phyloP scores from a whole-genome alignment of 2,888 invertebrate genomes.

The Noctua janthina region DNA sequence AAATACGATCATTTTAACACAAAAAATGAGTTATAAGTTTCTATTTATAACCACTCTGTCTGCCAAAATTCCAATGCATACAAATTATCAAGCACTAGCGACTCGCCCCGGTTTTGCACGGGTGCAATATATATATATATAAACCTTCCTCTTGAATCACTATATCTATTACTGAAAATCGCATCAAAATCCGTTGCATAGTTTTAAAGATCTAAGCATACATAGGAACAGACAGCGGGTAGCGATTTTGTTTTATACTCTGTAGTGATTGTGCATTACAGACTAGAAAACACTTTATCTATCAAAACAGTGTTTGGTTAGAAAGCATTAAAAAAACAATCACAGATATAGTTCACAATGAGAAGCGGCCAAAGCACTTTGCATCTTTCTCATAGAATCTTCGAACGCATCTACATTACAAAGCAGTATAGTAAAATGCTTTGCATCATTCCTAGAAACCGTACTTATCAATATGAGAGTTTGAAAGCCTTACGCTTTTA shows the following conservation, averaged over 20 bases:
- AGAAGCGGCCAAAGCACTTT: constrained; percentile 24
- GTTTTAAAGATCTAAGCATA: too few relatives aligned
- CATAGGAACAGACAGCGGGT: too few relatives aligned
- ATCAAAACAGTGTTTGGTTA: background rate
- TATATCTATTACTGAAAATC: too few relatives aligned
- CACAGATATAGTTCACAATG: constrained; percentile 38
- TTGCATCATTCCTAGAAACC: constrained; percentile 51
- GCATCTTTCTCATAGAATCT: constrained; percentile 48
- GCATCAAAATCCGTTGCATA: too few relatives aligned
- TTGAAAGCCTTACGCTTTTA: constrained; percentile 27
- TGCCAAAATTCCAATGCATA: background rate
- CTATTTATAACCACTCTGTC: background rate
- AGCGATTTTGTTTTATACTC: too few relatives aligned
- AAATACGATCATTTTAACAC: background rate
- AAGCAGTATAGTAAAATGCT: constrained; percentile 49
- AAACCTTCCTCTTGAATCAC: too few relatives aligned
- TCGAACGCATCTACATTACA: constrained; percentile 48
- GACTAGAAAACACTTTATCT: background rate
- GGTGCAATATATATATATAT: too few relatives aligned
- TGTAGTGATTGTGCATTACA: background rate
- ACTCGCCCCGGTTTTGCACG: too few relatives aligned
- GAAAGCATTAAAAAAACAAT: constrained; percentile 31
- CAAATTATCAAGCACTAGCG: background rate
- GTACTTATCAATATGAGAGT: constrained; percentile 11
- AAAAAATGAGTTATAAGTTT: background rate